Evolutionary conservation across 1,140 invertebrate genomes (phyloP), one percentile per base, ranked within the genome.

Genomic region (Chelonus insularis): DNA sequence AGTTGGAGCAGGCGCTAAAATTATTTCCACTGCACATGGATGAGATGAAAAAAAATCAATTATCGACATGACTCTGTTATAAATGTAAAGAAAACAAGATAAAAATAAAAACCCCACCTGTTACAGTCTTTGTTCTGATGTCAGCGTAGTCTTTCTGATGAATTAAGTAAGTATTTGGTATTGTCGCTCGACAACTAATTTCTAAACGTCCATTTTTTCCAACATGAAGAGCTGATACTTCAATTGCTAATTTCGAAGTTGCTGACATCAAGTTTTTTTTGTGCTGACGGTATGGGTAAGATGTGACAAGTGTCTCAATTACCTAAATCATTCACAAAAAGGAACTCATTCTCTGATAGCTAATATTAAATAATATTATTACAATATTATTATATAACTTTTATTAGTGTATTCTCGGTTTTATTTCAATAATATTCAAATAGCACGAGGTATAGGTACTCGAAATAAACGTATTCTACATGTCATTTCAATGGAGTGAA

Each of bases 181-280:
- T 91, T 36, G 89, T 91, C 54, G 88, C 85, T 43, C 88, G 79
- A 67, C 89, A 91, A 55, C 86, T 89, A 57, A 91, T 84, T 60
- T 87, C 84, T 45, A 91, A 81, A 47, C 83, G 81, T 37, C 88
- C 87, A 70, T 89, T 88, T n/a, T 84, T 83, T 52, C 81, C 83
- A 21, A 85, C 78, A 69, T 88, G 86, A 57, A 88, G 78, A 29
- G 83, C 85, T 0, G 85, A 84, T 60, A 90, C 82, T 55, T 89
- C 84, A 64, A 89, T 85, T 63, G 84, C 83, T 29, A 89, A 73
- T 32, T 85, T 71, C 32, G 74, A 66, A 20, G 66, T 75, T 16
- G 74, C 70, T 32, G 74, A 79, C 67, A 72, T 67, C 51, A 74
- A 52, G 59, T 70, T 51, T 52, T 71, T 62, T 18, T 70, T 66